A percentile compares a stretch with the other conserved stretches of the same genome.
Evolutionary conservation across 2,113 vertebrate genomes (phyloP).

Genomic region (Coracopsis vasa): DNA sequence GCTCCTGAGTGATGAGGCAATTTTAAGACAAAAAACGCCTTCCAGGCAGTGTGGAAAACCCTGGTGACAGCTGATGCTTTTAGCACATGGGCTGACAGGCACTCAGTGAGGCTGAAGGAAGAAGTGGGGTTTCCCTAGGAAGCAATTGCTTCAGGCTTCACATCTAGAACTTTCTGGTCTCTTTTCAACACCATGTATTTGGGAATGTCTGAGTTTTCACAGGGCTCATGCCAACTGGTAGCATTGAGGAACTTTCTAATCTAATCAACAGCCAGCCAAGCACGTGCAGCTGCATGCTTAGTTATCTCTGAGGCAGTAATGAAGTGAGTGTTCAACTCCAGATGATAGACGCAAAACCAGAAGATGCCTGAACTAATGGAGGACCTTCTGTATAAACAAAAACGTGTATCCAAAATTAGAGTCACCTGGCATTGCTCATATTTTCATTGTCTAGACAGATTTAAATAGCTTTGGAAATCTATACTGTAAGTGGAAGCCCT

Average conservation of each 20-base stretch:
- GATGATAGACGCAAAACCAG: fast-evolving
- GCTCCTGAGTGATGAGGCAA: neutral
- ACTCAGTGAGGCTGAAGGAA: neutral
- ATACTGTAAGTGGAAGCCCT: neutral
- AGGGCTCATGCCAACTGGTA: neutral
- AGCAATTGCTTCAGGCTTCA: neutral
- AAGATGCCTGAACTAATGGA: neutral
- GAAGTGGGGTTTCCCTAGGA: neutral
- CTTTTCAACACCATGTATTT: neutral
- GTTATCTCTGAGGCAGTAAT: neutral
- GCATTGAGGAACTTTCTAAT: neutral
- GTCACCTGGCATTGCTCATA: neutral
- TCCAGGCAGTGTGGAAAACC: neutral
- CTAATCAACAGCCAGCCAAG: neutral
- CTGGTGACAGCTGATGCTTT: neutral
- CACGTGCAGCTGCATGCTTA: neutral
- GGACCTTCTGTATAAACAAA: neutral
- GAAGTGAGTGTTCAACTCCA: neutral
- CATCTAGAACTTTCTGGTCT: neutral
- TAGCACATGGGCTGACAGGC: neutral
- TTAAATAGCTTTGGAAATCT: neutral
- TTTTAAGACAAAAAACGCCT: neutral
- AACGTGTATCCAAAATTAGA: neutral
- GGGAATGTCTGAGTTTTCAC: neutral
- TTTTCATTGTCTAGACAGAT: neutral